These are phyloP conservation scores for Rhabdomys dilectus DNA, from an alignment of 2,113 vertebrate genomes.

Conservation along the genomic window DNA sequence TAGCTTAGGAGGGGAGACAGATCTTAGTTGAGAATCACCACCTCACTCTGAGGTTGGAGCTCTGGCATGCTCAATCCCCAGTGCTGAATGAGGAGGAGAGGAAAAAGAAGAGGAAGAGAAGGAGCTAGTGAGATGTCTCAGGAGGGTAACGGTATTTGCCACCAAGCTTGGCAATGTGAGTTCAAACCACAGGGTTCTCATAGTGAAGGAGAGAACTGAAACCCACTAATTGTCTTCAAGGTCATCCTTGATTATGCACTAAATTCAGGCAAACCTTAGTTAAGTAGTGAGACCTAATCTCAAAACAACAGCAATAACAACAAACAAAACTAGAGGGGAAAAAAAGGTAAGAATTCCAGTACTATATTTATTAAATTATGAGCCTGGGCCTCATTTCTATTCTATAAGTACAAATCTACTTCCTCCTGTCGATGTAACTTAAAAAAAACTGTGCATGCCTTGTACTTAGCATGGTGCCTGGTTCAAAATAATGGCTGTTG, in stretches of 20 bases:
- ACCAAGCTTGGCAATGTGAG: too few species aligned
- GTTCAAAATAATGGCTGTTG: conserved; percentile 16
- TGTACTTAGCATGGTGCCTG: conserved; percentile 11
- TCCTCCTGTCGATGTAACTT: neutral
- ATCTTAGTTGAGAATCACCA: neutral
- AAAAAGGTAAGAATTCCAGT: neutral
- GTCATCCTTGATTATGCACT: neutral
- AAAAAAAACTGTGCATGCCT: neutral
- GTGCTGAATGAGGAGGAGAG: neutral
- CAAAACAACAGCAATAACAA: neutral
- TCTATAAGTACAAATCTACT: conserved; percentile 34
- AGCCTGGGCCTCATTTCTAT: conserved; percentile 28
- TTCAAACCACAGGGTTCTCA: too few species aligned
- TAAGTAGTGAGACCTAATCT: neutral
- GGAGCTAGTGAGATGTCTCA: neutral
- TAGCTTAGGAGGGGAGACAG: neutral
- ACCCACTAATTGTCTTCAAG: neutral
- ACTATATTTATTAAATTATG: conserved; percentile 16
- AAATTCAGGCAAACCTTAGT: neutral
- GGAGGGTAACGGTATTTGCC: too few species aligned
- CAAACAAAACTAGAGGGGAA: neutral
- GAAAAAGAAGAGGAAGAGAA: neutral
- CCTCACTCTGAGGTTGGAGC: neutral
- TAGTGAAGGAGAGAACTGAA: too few species aligned
- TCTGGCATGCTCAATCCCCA: neutral